Conservation (phyloP, 2,797 vertebrate genomes). For the Arrhamphus sclerolepis region DNA sequence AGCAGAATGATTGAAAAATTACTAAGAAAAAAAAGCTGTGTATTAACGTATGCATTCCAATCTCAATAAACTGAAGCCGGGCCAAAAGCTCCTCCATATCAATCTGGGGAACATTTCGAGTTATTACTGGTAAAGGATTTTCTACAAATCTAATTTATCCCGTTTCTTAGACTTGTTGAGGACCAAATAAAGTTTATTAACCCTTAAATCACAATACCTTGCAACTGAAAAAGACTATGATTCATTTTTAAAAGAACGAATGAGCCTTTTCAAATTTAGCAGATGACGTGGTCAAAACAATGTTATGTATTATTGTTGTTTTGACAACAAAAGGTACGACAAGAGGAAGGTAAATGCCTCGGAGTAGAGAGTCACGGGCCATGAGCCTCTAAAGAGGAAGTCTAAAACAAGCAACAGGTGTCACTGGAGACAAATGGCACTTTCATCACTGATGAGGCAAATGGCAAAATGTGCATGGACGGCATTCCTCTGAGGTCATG, state of each 20-base stretch:
- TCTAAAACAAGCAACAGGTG: slow-evolving; percentile 54
- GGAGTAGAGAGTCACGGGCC: slow-evolving; percentile 20
- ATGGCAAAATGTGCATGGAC: slow-evolving; percentile 42
- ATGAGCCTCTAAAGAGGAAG: slow-evolving; percentile 28
- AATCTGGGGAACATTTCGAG: too few relatives aligned
- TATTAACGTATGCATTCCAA: too few relatives aligned
- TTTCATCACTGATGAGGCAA: slow-evolving; percentile 41
- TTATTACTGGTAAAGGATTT: neutral
- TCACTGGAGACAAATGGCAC: slow-evolving; percentile 37
- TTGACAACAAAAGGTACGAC: slow-evolving; percentile 43
- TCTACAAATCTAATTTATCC: neutral
- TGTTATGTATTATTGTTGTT: slow-evolving; percentile 48
- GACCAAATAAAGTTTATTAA: neutral
- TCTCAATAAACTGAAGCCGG: too few relatives aligned
- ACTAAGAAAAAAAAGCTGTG: too few relatives aligned
- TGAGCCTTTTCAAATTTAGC: too few relatives aligned
- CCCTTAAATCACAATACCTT: neutral
- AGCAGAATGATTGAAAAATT: too few relatives aligned
- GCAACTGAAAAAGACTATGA: neutral
- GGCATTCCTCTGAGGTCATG: slow-evolving; percentile 57
- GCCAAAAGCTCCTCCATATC: too few relatives aligned
- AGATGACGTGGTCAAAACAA: slow-evolving; percentile 10
- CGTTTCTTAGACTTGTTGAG: neutral
- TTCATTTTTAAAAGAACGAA: slow-evolving; percentile 16
- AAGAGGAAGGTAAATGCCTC: slow-evolving; percentile 19